Evolutionary conservation across 2,888 invertebrate species (phyloP).

Genomic region (Labia minor): DNA sequence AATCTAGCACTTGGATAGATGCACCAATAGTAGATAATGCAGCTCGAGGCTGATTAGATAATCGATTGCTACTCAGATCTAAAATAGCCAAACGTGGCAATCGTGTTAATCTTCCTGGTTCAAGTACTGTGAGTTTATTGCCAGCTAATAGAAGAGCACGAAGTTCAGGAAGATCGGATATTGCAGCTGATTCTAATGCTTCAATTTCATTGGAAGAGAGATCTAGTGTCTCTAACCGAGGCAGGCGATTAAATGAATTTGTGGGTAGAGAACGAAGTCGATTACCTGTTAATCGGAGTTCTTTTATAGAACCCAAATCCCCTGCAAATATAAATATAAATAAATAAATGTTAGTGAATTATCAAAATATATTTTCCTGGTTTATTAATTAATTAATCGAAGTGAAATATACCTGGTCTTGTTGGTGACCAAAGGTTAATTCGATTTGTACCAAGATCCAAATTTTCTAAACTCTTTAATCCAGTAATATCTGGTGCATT

Average conservation of each 20-base stretch:
- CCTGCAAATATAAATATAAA: not conserved
- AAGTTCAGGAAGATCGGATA: slow-evolving; percentile 16
- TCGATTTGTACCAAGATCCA: not conserved
- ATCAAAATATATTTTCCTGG: no score
- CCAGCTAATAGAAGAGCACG: not conserved
- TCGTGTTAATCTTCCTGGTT: slow-evolving; percentile 27
- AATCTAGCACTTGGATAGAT: not conserved
- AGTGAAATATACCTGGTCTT: not conserved
- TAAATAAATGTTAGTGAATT: no score
- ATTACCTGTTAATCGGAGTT: not conserved
- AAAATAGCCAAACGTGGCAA: not conserved
- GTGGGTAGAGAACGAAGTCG: not conserved
- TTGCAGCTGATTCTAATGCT: not conserved
- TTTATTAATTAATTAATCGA: not conserved
- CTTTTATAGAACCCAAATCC: not conserved
- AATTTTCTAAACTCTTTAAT: not conserved
- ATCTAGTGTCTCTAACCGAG: slow-evolving; percentile 5
- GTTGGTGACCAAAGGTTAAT: not conserved
- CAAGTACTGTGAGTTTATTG: not conserved
- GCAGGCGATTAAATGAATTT: slow-evolving; percentile 2
- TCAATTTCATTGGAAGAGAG: not conserved
- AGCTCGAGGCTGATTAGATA: not conserved
- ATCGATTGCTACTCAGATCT: not conserved
- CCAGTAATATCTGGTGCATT: not conserved
- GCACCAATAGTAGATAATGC: not conserved